Conservation (phyloP, 2,888 invertebrate genomes). For the Sturmia bella region DNA sequence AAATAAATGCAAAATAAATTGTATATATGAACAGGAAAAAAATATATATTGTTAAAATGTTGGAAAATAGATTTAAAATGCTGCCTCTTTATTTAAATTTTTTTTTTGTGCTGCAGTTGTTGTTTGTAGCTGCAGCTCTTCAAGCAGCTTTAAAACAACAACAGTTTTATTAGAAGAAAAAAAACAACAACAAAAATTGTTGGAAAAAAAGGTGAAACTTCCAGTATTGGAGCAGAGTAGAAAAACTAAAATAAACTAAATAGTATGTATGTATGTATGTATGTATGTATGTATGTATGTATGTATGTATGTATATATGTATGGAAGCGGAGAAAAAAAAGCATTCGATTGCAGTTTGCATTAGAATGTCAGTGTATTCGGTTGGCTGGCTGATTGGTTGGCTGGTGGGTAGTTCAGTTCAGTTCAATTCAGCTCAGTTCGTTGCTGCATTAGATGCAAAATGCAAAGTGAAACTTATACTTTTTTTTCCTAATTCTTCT, state of each 20-base stretch:
- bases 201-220: slow-evolving; percentile 61
- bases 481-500: slow-evolving; percentile 23
- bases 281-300: slow-evolving; percentile 5
- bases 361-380: slow-evolving; percentile 43
- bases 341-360: slow-evolving; percentile 10
- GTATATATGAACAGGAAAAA: slow-evolving; percentile 25
- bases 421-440: not conserved
- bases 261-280: slow-evolving; percentile 4
- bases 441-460: slow-evolving; percentile 49
- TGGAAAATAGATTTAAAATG: slow-evolving; percentile 63
- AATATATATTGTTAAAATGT: slow-evolving; percentile 53
- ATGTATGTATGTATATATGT: no score
- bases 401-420: slow-evolving; percentile 42
- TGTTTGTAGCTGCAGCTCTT: slow-evolving; percentile 31
- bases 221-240: slow-evolving; percentile 65
- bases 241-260: slow-evolving; percentile 63
- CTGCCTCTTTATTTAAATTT: slow-evolving; percentile 55
- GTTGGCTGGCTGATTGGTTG: slow-evolving; percentile 37
- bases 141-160: slow-evolving; percentile 39
- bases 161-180: slow-evolving; percentile 10
- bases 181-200: not conserved
- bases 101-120: not conserved
- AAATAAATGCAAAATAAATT: slow-evolving; percentile 43
- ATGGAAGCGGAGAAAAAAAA: not conserved
- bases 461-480: slow-evolving; percentile 54